Conservation (phyloP, 2,113 vertebrate species). For the Zosterops borbonicus region DNA sequence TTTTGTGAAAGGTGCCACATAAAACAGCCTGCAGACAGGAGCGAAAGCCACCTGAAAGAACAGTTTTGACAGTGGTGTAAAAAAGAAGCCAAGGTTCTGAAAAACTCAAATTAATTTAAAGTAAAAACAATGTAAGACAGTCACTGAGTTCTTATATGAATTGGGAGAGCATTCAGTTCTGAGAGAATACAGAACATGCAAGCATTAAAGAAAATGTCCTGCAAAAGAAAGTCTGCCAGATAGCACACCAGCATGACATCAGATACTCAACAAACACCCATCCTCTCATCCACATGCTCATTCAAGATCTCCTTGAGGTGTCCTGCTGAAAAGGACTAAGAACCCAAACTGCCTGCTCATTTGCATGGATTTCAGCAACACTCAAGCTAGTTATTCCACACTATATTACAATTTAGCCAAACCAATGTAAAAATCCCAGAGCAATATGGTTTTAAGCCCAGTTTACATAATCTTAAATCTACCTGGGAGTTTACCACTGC, state of each 20-base stretch:
- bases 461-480: neutral
- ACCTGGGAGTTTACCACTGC: neutral
- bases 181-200: neutral
- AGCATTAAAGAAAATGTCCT: neutral
- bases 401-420: neutral
- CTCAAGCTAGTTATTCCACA: neutral
- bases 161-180: neutral
- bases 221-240: neutral
- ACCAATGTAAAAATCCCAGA: neutral
- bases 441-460: rapidly evolving
- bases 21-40: neutral
- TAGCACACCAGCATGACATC: neutral
- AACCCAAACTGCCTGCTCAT: neutral
- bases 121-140: neutral
- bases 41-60: neutral
- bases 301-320: neutral
- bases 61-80: neutral
- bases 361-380: neutral
- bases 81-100: neutral
- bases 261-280: neutral
- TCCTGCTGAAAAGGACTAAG: neutral
- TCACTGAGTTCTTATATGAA: neutral
- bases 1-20: neutral
- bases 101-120: neutral
- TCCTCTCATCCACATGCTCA: neutral